Evolutionary conservation across 2,797 vertebrate genomes (phyloP), one percentile per base, ranked within the genome.

Genomic region (Coluber constrictor): DNA sequence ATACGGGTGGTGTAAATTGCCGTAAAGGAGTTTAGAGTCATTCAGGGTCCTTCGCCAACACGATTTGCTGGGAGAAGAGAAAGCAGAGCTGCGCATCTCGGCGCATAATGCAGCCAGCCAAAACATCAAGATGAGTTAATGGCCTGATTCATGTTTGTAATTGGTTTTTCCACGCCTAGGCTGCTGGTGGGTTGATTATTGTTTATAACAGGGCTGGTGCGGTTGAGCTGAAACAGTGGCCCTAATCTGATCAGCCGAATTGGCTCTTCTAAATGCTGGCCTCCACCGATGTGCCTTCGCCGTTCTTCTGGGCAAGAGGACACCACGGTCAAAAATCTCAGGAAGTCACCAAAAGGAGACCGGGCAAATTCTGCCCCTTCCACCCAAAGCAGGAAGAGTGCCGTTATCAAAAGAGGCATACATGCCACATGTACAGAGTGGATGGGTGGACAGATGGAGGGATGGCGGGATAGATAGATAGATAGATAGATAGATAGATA

Each of bases 101-200:
- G 47, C 37, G 93, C 90, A 83, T 93, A 92, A 74, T 0, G 8
- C 90, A 94, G 43, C 2, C 1, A 94, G 90, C 47, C 63, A 91
- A 0, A 90, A 79, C 92, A 51, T 70, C 79, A 92, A 95, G 95
- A 94, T 93, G 92, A 70, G 92, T 4, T 91, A 87, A 20, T 10
- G 93, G 94, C 96, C 96, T 94, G 96, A 96, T 96, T 96, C 74
- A 96, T 51, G 93, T 94, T 95, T 93, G 74, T 32, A 94, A 94
- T 96, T 95, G 96, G 60, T 94, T 96, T 95, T 96, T 94, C 94
- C 92, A 90, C 60, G 29, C 8, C 15, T 92, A 95, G 90, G 92
- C 95, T 55, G 86, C 32, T 4, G 88, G 95, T 94, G 95, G 88
- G 94, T 90, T 90, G 93, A 70, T 95, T 94, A 96, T 95, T 96